phyloP scores from a whole-genome alignment of 2,888 invertebrate genomes.

The Xestia c-nigrum region DNA sequence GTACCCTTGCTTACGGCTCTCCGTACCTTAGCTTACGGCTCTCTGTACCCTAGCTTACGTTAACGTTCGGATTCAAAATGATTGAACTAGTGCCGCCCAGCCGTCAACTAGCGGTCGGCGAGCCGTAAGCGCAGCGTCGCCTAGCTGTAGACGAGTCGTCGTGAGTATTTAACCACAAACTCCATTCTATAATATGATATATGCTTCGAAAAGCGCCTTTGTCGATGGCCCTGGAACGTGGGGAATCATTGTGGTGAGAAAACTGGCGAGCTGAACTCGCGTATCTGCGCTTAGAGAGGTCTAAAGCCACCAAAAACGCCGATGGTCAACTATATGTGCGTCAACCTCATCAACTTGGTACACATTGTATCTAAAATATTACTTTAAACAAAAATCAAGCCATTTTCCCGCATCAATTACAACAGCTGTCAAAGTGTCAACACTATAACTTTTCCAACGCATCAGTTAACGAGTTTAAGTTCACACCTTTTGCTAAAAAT shows the following conservation, averaged over 20 bases:
- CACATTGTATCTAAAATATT: background rate
- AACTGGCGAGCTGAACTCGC: background rate
- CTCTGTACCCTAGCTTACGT: too few relatives aligned
- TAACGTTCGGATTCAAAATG: too few relatives aligned
- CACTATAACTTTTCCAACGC: conserved; percentile 7
- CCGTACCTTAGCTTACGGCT: too few relatives aligned
- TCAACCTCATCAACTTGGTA: background rate
- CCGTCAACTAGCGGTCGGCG: too few relatives aligned
- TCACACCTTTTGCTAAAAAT: conserved; percentile 19
- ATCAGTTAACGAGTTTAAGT: conserved; percentile 34
- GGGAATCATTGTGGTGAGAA: background rate
- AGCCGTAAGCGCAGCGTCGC: too few relatives aligned
- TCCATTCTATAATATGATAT: background rate
- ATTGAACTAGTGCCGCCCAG: too few relatives aligned
- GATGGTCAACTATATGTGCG: background rate
- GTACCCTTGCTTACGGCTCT: too few relatives aligned
- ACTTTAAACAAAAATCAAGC: background rate
- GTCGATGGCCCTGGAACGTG: background rate
- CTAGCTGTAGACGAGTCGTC: too few relatives aligned
- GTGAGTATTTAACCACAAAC: too few relatives aligned
- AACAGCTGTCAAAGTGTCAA: conserved; percentile 30
- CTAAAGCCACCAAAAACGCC: background rate
- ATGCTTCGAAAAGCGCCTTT: background rate
- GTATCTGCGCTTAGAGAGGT: background rate
- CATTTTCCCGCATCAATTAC: conserved; percentile 6